Percentiles rank a stretch among this genome's conserved stretches.
These are phyloP conservation scores for Sycophila sp. DNA, from an alignment of 1,140 invertebrate species.

Conservation along the genomic window DNA sequence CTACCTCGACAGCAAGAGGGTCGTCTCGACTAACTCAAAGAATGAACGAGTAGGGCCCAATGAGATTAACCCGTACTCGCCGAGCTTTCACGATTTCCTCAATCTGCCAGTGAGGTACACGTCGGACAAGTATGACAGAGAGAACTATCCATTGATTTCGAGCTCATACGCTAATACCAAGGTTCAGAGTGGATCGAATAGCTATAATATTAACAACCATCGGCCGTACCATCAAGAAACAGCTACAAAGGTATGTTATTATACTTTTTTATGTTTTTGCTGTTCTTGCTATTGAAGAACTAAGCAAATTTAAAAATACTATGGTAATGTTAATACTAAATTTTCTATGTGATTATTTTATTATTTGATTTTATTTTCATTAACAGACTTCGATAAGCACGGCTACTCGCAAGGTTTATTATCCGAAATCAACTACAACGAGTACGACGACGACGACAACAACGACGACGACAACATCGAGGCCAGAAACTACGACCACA, in stretches of 20 bases:
- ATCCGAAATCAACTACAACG: constrained; percentile 40
- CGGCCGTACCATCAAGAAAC: constrained; percentile 67
- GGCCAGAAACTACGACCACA: constrained; percentile 39
- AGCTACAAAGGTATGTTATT: constrained; percentile 52
- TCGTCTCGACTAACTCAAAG: constrained; percentile 56
- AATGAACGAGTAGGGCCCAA: constrained; percentile 56
- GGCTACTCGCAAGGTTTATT: constrained; percentile 46
- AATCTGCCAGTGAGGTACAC: constrained; percentile 77
- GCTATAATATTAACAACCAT: constrained; percentile 71
- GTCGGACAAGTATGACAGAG: constrained; percentile 70
- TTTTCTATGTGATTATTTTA: too few species aligned
- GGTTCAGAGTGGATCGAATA: constrained; percentile 74
- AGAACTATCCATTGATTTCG: constrained; percentile 75
- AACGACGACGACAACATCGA: constrained; percentile 44
- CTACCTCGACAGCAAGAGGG: constrained; percentile 54
- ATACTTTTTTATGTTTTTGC: too few species aligned
- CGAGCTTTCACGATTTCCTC: constrained; percentile 76
- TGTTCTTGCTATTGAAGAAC: constrained; percentile 40
- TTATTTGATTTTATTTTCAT: constrained; percentile 20
- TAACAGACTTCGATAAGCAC: constrained; percentile 22
- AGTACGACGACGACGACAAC: constrained; percentile 47
- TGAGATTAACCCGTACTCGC: constrained; percentile 68
- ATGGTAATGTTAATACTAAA: too few species aligned
- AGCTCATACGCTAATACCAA: constrained; percentile 79
- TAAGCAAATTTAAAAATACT: too few species aligned